Evolutionary conservation across 2,888 invertebrate species (phyloP).

Genomic region (Trachelus troglodyta): DNA sequence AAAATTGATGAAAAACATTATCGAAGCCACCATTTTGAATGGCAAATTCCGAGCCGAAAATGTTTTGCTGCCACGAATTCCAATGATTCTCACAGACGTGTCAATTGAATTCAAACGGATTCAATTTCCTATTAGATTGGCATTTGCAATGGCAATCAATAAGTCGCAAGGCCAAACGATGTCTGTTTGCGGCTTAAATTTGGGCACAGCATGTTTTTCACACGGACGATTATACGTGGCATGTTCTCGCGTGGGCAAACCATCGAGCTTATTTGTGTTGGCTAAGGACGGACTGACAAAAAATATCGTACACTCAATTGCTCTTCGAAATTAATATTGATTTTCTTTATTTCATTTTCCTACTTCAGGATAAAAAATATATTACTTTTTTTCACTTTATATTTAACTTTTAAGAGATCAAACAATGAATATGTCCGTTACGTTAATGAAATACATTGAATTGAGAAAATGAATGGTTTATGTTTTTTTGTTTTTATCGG

Average conservation of each 20-base stretch:
- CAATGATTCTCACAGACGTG: slow-evolving; percentile 21
- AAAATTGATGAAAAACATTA: slow-evolving; percentile 41
- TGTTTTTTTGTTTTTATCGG: too few species aligned
- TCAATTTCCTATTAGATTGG: slow-evolving; percentile 20
- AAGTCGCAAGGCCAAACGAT: slow-evolving; percentile 32
- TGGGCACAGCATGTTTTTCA: slow-evolving; percentile 25
- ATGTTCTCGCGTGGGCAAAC: slow-evolving; percentile 19
- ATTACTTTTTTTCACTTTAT: too few species aligned
- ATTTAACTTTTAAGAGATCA: too few species aligned
- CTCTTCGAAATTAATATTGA: slow-evolving; percentile 3
- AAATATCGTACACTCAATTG: slow-evolving; percentile 15
- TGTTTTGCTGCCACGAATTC: slow-evolving; percentile 26
- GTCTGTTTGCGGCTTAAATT: slow-evolving; percentile 24
- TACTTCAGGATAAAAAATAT: too few species aligned
- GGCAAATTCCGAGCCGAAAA: slow-evolving; percentile 20
- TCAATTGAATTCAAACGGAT: slow-evolving; percentile 24
- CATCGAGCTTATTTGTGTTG: slow-evolving; percentile 16
- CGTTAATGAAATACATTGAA: too few species aligned
- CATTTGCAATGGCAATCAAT: slow-evolving; percentile 28
- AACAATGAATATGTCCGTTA: too few species aligned
- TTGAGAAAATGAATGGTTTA: too few species aligned
- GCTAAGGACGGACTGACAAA: slow-evolving; percentile 17
- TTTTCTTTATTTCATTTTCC: background rate
- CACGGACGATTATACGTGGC: slow-evolving; percentile 28
- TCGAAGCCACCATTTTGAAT: slow-evolving; percentile 42